Conservation (phyloP, 2,888 invertebrate genomes). For the Prosopocoilus inquinatus region DNA sequence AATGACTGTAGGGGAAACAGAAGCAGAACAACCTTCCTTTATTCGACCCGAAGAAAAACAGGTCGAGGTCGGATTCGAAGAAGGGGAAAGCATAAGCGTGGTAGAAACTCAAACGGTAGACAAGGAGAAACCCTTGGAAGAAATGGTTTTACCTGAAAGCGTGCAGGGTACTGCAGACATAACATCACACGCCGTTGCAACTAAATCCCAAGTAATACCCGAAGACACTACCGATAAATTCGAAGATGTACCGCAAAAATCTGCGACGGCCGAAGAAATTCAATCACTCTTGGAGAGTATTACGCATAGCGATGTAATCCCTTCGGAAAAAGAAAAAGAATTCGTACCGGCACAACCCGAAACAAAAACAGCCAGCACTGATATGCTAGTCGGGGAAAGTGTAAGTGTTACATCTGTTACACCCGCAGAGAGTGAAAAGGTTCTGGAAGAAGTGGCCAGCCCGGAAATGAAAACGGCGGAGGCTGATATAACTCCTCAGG, state of each 20-base stretch:
- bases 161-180: slow-evolving; percentile 56
- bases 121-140: slow-evolving; percentile 53
- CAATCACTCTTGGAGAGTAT: slow-evolving; percentile 57
- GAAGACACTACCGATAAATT: slow-evolving; percentile 40
- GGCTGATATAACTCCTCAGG: slow-evolving; percentile 50
- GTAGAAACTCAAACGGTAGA: slow-evolving; percentile 56
- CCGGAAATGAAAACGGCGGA: slow-evolving; percentile 48
- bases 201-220: slow-evolving; percentile 58
- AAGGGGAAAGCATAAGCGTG: slow-evolving; percentile 60
- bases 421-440: slow-evolving; percentile 57
- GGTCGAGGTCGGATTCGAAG: slow-evolving; percentile 54
- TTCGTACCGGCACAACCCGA: slow-evolving; percentile 51
- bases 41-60: slow-evolving; percentile 56
- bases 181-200: slow-evolving; percentile 57
- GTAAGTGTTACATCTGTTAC: slow-evolving; percentile 57
- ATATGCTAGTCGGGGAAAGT: slow-evolving; percentile 57
- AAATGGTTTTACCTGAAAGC: slow-evolving; percentile 46
- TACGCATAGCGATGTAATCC: slow-evolving; percentile 56
- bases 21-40: slow-evolving; percentile 50
- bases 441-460: slow-evolving; percentile 46
- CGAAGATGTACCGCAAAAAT: slow-evolving; percentile 43
- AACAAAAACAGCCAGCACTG: slow-evolving; percentile 50
- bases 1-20: slow-evolving; percentile 54
- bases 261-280: slow-evolving; percentile 51
- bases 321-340: slow-evolving; percentile 59